Base-by-base conservation (phyloP, 2,888 invertebrate species). In the Lottia scabra region DNA sequence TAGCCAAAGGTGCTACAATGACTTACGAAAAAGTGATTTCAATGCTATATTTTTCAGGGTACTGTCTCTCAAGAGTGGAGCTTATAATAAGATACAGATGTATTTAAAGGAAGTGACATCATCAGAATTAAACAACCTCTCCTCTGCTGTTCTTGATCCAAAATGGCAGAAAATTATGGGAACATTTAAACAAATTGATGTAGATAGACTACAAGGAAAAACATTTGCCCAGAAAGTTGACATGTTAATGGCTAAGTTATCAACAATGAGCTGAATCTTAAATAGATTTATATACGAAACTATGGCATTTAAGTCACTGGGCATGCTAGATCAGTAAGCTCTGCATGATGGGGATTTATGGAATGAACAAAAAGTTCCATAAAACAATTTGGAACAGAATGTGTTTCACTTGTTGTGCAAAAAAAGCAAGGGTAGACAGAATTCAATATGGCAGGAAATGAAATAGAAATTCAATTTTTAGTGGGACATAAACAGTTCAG, bases 161-260 rank as follows among this genome's bases (percentile, higher is more conserved):
- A 95, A 96, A 88, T 98, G 97, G 97, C 45, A 26, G 23, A 30
- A 38, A 65, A 70, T 26, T 19, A 45, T 70, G 43, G 46, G 16
- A 16, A 94, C 95, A 67, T 97, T 96, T 90, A 85, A 89, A 73
- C 88, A 89, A 73, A 95, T 95, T 23, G 93, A 95, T 82, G 93
- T 97, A 89, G 96, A 97, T 79, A 96, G 96, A 90, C 95, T 98
- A 93, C 97, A 98, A 89, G 98, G 98, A 68, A 95, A 95, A 87
- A 98, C 97, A 91, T 97, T 98, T 89, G 91, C 97, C 8, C 97
- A 96, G 87, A 98, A 98, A 92, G 96, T 98, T 94, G 98, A 98
- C 91, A 92, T 97, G 82, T 92, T 98, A 6, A 97, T 98, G 97
- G 97, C 97, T 13, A 65, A 71, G 48, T 63, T 77, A 46, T 68